phyloP scores from a whole-genome alignment of 64 coral and sea anemone genomes.

The Porites australiensis region DNA sequence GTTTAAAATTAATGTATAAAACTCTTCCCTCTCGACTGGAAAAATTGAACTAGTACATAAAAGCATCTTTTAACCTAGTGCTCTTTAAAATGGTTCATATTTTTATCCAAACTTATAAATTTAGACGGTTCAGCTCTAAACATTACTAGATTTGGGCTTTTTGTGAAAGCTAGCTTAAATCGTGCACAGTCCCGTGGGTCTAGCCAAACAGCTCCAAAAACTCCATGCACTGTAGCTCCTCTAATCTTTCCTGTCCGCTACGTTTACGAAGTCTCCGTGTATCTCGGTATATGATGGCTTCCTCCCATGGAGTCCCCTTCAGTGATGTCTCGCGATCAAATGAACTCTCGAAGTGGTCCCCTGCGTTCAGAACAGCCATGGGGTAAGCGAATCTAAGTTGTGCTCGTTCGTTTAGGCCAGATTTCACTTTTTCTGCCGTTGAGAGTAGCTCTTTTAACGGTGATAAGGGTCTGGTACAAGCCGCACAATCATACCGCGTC shows the following conservation, averaged over 20 bases:
- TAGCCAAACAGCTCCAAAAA: conserved; percentile 36
- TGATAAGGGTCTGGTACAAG: neutral
- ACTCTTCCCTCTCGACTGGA: too few relatives aligned
- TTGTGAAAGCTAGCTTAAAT: too few relatives aligned
- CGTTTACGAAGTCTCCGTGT: neutral
- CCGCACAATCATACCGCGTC: neutral
- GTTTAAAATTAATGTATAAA: too few relatives aligned
- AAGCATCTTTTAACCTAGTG: too few relatives aligned
- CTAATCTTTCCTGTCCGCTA: neutral
- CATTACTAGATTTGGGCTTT: too few relatives aligned
- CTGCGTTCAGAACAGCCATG: neutral
- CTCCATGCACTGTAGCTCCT: neutral
- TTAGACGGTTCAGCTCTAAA: too few relatives aligned
- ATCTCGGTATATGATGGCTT: neutral
- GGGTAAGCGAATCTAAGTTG: neutral
- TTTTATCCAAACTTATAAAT: too few relatives aligned
- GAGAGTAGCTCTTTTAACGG: neutral
- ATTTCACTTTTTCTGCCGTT: neutral
- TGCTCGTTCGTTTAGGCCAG: neutral
- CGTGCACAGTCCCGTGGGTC: neutral
- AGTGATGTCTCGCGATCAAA: neutral
- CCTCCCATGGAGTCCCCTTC: conserved; percentile 38
- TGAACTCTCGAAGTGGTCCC: neutral
- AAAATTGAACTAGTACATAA: too few relatives aligned
- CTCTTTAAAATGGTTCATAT: too few relatives aligned